A percentile compares a stretch with the other conserved stretches of the same genome.
phyloP scores from a whole-genome alignment of 1,140 invertebrate genomes.

The Archivesica marissinica region DNA sequence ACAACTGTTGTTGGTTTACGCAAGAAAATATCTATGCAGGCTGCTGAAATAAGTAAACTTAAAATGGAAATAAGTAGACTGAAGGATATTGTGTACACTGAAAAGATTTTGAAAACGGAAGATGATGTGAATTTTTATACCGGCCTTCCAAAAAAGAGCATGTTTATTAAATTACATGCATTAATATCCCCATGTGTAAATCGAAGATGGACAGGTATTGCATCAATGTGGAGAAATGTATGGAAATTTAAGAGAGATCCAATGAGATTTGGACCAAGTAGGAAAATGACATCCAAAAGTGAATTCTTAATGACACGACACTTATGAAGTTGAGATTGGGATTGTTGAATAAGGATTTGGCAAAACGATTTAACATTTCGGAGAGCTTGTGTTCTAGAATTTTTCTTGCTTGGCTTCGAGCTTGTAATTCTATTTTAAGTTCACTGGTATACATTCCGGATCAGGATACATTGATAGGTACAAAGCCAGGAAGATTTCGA shows the following conservation, averaged over 20 bases:
- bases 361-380: slow-evolving; percentile 48
- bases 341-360: slow-evolving; percentile 41
- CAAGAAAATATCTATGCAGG: neutral
- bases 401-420: slow-evolving; percentile 47
- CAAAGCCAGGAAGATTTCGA: slow-evolving; percentile 33
- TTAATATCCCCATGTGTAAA: slow-evolving; percentile 12
- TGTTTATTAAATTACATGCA: slow-evolving; percentile 29
- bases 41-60: neutral
- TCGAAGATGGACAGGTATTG: slow-evolving; percentile 35
- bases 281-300: slow-evolving; percentile 38
- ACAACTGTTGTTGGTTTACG: no score
- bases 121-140: slow-evolving; percentile 18
- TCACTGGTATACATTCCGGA: slow-evolving; percentile 14
- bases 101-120: slow-evolving; percentile 29
- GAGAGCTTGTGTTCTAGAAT: slow-evolving; percentile 31
- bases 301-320: slow-evolving; percentile 49
- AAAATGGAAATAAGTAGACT: neutral
- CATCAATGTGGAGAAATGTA: neutral
- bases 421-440: neutral
- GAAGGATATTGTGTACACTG: neutral
- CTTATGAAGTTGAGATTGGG: slow-evolving; percentile 47
- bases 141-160: neutral
- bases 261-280: neutral
- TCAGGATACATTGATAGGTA: slow-evolving; percentile 3
- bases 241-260: neutral